Evolutionary conservation across 2,888 invertebrate genomes (phyloP), one percentile per base, ranked within the genome.

Genomic region (Nemurella pictetii): DNA sequence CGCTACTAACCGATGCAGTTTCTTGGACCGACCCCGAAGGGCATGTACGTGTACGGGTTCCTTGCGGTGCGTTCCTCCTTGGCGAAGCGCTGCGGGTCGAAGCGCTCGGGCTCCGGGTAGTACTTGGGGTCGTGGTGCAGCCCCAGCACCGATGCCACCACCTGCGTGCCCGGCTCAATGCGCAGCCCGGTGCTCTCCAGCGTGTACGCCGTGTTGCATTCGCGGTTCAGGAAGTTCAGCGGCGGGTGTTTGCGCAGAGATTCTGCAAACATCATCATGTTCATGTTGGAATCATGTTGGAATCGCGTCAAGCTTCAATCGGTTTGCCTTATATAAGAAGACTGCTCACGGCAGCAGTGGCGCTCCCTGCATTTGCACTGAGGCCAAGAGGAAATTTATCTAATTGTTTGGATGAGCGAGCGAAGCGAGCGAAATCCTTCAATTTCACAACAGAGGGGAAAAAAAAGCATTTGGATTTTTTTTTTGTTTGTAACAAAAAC

Each of bases 231-330:
- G 30, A 91, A 89, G 0, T 92, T 91, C 0, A 92, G 92, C 5
- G 93, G 92, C 5, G 93, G 93, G 89, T 93, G 93, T 88, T 93
- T 92, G 73, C 93, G 89, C 87, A 93, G 89, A 0, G 93, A 92
- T 89, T 94, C 94, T 92, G n/a, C n/a, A n/a, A n/a, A n/a, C n/a
- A n/a, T n/a, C n/a, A n/a, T n/a, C n/a, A n/a, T n/a, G n/a, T n/a
- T n/a, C n/a, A n/a, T n/a, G n/a, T n/a, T n/a, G n/a, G n/a, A n/a
- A n/a, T n/a, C n/a, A n/a, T n/a, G n/a, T n/a, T n/a, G n/a, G n/a
- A n/a, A n/a, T n/a, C n/a, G n/a, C n/a, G n/a, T n/a, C n/a, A n/a
- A n/a, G n/a, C n/a, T n/a, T n/a, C n/a, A n/a, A n/a, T n/a, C n/a
- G n/a, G n/a, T n/a, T n/a, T n/a, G n/a, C n/a, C n/a, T n/a, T n/a